Evolutionary conservation across 1,140 invertebrate species (phyloP).

Genomic region (Neelides sp.): DNA sequence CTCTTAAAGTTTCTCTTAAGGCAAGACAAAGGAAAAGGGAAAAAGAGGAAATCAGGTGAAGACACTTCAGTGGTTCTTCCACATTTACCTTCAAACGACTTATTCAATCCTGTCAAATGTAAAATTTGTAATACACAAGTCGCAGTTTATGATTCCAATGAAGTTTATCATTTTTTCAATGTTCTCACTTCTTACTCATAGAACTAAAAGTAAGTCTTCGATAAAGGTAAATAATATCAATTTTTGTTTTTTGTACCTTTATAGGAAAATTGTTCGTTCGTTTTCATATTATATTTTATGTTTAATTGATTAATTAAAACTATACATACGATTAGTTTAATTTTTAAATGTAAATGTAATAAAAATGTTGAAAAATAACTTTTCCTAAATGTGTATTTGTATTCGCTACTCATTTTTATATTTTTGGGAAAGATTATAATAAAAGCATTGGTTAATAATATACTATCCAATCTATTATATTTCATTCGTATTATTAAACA

Average conservation of each 20-base stretch:
- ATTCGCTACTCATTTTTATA: too few relatives aligned
- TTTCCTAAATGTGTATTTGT: too few relatives aligned
- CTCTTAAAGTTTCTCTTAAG: conserved; percentile 36
- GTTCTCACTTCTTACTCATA: conserved; percentile 43
- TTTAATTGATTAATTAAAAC: too few relatives aligned
- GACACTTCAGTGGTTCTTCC: conserved; percentile 9
- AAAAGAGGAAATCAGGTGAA: conserved; percentile 28
- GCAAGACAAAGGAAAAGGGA: conserved; percentile 27
- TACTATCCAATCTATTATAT: too few relatives aligned
- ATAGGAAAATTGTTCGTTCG: conserved; percentile 15
- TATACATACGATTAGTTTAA: too few relatives aligned
- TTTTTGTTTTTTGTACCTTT: conserved; percentile 30
- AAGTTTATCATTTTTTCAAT: conserved; percentile 56
- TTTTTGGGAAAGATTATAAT: too few relatives aligned
- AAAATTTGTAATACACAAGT: conserved; percentile 46
- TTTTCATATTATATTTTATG: too few relatives aligned
- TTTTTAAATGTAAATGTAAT: too few relatives aligned
- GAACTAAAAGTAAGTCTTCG: conserved; percentile 17
- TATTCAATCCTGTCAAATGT: conserved; percentile 47
- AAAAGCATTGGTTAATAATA: too few relatives aligned
- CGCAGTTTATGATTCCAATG: conserved; percentile 47
- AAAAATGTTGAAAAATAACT: too few relatives aligned
- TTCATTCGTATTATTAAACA: too few relatives aligned
- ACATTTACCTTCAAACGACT: conserved; percentile 31
- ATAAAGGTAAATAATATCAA: not conserved